Evolutionary conservation across 2,888 invertebrate species (phyloP), one percentile per base, ranked within the genome.

Genomic region (Anthrax anthrax): DNA sequence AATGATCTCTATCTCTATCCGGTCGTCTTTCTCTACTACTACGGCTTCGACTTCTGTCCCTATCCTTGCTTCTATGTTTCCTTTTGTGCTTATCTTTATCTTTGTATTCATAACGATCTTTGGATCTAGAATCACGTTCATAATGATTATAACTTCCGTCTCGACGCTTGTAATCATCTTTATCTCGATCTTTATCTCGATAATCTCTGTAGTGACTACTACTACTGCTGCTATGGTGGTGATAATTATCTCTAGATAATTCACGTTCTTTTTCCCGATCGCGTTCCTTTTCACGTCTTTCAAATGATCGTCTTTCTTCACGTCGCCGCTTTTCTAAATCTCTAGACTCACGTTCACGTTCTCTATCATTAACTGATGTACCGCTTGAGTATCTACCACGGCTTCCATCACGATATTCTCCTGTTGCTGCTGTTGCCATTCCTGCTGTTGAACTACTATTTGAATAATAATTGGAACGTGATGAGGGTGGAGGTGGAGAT

Each of bases 71-170:
- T 23, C 44, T 49, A 39, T 47, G 48, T 18, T 54, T 48, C 32
- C 47, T 45, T 45, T 60, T 59, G 42, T 66, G 64, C 48, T 65
- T 66, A 47, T 64, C 63, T 50, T 63, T 65, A 43, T 62, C 64
- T 51, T 64, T 64, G 44, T 63, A 61, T 47, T 63, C 62, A 44
- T 59, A 54, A 1, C 57, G 56, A n/a, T 61, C 57, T 36, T 53
- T 52, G 34, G 50, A 50, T 36, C 53, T 47, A 4, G 57, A 55
- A 27, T n/a, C n/a, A n/a, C 57, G 55, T 44, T 36, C 36, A 2
- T 36, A 9, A 12, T 36, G 9, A 12, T 12, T 32, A 12, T 32
- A 9, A 32, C 12, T 12, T 12, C 3, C 16, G 4, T 36, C 36
- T 16, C 36, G 4, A 16, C 36, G 36, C n/a, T 55, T 57, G 14